These are phyloP conservation scores for Crossocerus cetratus DNA, from an alignment of 2,888 invertebrate species.

Conservation along the genomic window DNA sequence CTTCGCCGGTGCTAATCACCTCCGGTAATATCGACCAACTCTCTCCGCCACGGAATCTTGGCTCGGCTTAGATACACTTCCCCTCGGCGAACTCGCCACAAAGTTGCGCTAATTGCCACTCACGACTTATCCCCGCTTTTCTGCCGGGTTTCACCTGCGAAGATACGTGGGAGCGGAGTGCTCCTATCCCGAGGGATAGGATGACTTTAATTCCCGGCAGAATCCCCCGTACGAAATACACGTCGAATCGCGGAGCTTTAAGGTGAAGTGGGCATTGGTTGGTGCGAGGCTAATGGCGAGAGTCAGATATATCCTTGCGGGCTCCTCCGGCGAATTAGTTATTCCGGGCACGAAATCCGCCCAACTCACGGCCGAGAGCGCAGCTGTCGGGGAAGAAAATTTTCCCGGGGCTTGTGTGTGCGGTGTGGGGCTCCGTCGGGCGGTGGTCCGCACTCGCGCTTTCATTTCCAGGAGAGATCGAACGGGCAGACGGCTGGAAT, in stretches of 20 bases:
- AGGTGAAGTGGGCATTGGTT: not conserved
- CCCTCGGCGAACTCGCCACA: not conserved
- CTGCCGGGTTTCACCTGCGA: not conserved
- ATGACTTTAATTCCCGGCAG: not conserved
- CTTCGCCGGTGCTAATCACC: conserved; percentile 26
- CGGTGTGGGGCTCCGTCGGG: not conserved
- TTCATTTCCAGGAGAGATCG: conserved; percentile 15
- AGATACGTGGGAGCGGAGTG: not conserved
- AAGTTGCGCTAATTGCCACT: conserved; percentile 18
- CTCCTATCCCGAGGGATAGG: not conserved
- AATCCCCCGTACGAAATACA: conserved; percentile 7
- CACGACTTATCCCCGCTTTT: too few species aligned
- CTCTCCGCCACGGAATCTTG: conserved; percentile 1
- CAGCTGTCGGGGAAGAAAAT: conserved; percentile 17
- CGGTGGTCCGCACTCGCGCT: not conserved
- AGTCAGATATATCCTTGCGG: too few species aligned
- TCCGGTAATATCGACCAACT: conserved; percentile 28
- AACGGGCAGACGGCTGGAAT: conserved; percentile 29
- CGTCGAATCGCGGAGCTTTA: conserved; percentile 10
- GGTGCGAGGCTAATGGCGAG: too few species aligned
- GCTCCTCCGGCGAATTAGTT: conserved; percentile 6
- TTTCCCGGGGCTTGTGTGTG: conserved; percentile 13
- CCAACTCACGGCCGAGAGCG: conserved; percentile 5
- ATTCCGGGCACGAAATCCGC: conserved; percentile 23
- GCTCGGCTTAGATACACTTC: not conserved